These are phyloP conservation scores for Anarsia innoxiella DNA, from an alignment of 2,888 invertebrate species.

Conservation along the genomic window DNA sequence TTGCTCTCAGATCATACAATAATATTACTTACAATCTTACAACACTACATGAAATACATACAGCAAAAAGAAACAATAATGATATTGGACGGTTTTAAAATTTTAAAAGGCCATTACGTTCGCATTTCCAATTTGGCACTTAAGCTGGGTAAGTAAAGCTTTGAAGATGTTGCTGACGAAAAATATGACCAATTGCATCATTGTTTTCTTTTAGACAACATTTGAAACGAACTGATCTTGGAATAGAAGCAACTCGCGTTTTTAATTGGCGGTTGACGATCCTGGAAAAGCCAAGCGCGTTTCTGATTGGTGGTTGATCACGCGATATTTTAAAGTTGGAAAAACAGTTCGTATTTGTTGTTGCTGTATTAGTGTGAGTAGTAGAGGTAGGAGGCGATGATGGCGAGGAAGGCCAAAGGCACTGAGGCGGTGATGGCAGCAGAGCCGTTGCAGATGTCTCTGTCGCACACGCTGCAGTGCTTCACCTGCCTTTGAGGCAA, in stretches of 20 bases:
- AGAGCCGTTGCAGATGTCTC: constrained; percentile 71
- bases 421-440: constrained; percentile 46
- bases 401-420: constrained; percentile 45
- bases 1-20: background rate
- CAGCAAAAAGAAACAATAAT: constrained; percentile 42
- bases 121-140: constrained; percentile 6
- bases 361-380: constrained; percentile 49
- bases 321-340: background rate
- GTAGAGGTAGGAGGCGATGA: constrained; percentile 45
- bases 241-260: background rate
- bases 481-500: constrained; percentile 34
- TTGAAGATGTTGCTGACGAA: background rate
- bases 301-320: background rate
- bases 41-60: constrained; percentile 26
- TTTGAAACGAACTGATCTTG: constrained; percentile 2
- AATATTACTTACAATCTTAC: constrained; percentile 14
- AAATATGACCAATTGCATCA: constrained; percentile 11
- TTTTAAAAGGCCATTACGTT: constrained; percentile 27
- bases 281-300: too few relatives aligned
- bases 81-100: constrained; percentile 40
- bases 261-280: background rate
- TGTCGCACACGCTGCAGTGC: constrained; percentile 62
- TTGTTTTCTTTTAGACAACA: constrained; percentile 10
- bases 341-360: background rate
- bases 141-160: background rate